Base-by-base conservation (phyloP, 2,113 vertebrate species). In the Oncorhynchus tshawytscha region DNA sequence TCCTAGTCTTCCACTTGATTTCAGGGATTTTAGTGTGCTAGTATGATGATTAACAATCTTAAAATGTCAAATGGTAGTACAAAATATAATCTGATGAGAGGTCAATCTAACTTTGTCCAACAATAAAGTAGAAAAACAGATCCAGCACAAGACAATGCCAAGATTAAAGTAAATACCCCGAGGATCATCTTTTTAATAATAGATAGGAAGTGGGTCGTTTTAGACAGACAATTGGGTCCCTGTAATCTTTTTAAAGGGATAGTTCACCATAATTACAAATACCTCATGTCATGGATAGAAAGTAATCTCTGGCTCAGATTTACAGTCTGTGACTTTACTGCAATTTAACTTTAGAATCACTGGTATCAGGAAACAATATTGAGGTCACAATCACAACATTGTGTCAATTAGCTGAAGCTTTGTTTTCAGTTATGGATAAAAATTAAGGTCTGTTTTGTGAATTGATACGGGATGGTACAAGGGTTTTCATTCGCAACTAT, bases 161-260 rank as follows among this genome's bases (percentile, higher is more conserved):
- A 67, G 66, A 67, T 31, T 34, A 73, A 65, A 64, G 71, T 18
- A 27, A n/a, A n/a, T 16, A 11, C 67, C 67, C 72, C 9, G 20
- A 62, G 67, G 72, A 48, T 51, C 34, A 59, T 12, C 20, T 62
- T 73, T 73, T 70, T 75, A 79, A 79, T 74, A 79, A 75, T 79
- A 71, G 73, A 39, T 25, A 68, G 71, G 2, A 87, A 25, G 39
- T 83, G 34, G 80, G 81, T 86, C 82, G 71, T 59, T 80, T 57
- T 74, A 65, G 69, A 45, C 51, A 60, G 57, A 67, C 45, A 73
- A 79, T 57, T n/a, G 49, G 51, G 57, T 74, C 79, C 62, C 66
- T 70, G 51, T 24, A 12, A 57, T 16, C 15, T 57, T 27, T 51
- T 78, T 68, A 68, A 78, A 78, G 65, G 27, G 27, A 73, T 29